Percentiles rank a stretch among this genome's conserved stretches.
Evolutionary conservation across 2,888 invertebrate genomes (phyloP).

Genomic region (Himalopsyche kuldschensis): DNA sequence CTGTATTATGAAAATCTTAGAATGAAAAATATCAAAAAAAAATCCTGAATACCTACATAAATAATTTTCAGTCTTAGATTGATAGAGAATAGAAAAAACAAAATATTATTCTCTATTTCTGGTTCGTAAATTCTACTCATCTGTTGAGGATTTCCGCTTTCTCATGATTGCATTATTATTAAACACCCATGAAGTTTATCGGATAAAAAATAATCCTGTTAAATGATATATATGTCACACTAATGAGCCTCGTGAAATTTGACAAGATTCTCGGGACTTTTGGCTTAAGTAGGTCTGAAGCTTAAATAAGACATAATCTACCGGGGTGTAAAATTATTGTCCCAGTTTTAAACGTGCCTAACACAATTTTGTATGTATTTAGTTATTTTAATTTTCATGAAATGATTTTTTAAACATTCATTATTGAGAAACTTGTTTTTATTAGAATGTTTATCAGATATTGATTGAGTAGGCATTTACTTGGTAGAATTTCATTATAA

Average conservation of each 20-base stretch:
- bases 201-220: constrained; percentile 24
- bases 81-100: too few species aligned
- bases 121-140: background rate
- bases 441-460: background rate
- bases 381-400: background rate
- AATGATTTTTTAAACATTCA: background rate
- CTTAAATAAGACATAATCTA: background rate
- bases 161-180: background rate
- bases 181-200: background rate
- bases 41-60: too few species aligned
- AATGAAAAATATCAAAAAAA: too few species aligned
- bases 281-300: background rate
- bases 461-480: too few species aligned
- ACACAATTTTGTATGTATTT: background rate
- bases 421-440: background rate
- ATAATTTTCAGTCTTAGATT: too few species aligned
- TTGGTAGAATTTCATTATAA: too few species aligned
- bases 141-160: background rate
- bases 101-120: too few species aligned
- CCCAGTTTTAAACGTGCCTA: background rate
- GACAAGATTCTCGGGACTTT: background rate
- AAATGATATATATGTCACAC: constrained; percentile 17
- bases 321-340: background rate
- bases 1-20: too few species aligned
- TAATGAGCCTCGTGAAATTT: constrained; percentile 19